Percentiles rank a stretch among this genome's conserved stretches.
Conservation (phyloP, 2,797 vertebrate genomes). For the Enteromius radiatus region DNA sequence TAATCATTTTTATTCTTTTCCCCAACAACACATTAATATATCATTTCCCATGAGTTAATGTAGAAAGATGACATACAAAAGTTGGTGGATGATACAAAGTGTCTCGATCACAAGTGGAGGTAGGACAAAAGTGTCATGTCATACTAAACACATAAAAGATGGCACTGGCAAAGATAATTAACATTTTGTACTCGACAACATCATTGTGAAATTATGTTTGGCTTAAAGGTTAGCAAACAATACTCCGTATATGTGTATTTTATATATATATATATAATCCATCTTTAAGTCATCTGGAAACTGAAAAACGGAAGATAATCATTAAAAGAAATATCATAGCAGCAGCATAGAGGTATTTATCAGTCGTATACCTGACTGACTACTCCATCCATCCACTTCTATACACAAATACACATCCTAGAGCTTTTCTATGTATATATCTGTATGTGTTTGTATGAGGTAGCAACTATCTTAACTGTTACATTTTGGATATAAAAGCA, state of each 20-base stretch:
- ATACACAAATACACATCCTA: slow-evolving; percentile 36
- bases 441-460: slow-evolving; percentile 54
- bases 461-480: slow-evolving; percentile 54
- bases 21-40: slow-evolving; percentile 48
- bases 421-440: slow-evolving; percentile 4
- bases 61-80: slow-evolving; percentile 44
- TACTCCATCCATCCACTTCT: slow-evolving; percentile 37
- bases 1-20: slow-evolving; percentile 50
- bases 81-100: slow-evolving; percentile 47
- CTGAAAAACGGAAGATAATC: slow-evolving; percentile 32
- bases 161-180: slow-evolving; percentile 44
- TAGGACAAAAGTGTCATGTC: slow-evolving; percentile 86
- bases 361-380: slow-evolving; percentile 46
- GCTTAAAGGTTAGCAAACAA: slow-evolving; percentile 31
- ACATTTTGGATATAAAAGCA: slow-evolving; percentile 43
- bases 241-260: slow-evolving; percentile 37
- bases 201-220: slow-evolving; percentile 10
- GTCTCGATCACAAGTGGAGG: slow-evolving; percentile 83
- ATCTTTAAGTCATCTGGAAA: slow-evolving; percentile 40
- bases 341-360: slow-evolving; percentile 61
- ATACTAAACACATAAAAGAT: slow-evolving; percentile 77
- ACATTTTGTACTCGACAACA: slow-evolving; percentile 20
- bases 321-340: slow-evolving; percentile 43
- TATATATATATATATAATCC: slow-evolving; percentile 43
- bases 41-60: slow-evolving; percentile 41